Conservation (phyloP, 2,888 invertebrate species). For the Leptinotarsa tumamoca region DNA sequence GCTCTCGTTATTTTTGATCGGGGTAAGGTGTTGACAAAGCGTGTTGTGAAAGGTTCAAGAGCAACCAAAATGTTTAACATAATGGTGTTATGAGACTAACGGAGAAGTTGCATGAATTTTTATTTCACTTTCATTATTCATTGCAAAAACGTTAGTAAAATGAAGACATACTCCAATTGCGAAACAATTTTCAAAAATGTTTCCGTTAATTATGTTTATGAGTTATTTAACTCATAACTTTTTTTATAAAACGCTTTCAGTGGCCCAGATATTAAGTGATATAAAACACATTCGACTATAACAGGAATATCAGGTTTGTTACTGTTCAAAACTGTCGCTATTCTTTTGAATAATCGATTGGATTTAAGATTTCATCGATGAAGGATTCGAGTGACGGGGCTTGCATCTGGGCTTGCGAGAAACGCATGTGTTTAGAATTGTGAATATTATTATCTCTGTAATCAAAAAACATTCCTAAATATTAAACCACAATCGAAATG, state of each 20-base stretch:
- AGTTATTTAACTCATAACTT: neutral
- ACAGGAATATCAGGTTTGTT: neutral
- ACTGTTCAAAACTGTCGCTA: neutral
- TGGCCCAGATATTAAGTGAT: neutral
- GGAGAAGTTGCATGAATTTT: neutral
- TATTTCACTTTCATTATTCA: conserved; percentile 10
- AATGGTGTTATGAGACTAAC: neutral
- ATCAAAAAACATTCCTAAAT: too few species aligned
- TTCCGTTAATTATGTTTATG: neutral
- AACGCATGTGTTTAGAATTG: too few species aligned
- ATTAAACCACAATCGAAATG: too few species aligned
- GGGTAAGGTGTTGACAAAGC: neutral
- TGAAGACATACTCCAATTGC: neutral
- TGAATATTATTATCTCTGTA: too few species aligned
- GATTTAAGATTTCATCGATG: too few species aligned
- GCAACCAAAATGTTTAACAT: neutral
- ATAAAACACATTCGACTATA: neutral
- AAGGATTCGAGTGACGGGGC: too few species aligned
- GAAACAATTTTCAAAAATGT: neutral
- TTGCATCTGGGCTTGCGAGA: too few species aligned
- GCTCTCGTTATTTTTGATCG: conserved; percentile 4
- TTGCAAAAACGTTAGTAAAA: neutral
- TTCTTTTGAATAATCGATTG: too few species aligned
- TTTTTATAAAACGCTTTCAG: neutral
- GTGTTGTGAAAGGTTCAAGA: conserved; percentile 7